A percentile compares a stretch with the other conserved stretches of the same genome.
These are phyloP conservation scores for Xestia sexstrigata DNA, from an alignment of 2,888 invertebrate genomes.

Conservation along the genomic window DNA sequence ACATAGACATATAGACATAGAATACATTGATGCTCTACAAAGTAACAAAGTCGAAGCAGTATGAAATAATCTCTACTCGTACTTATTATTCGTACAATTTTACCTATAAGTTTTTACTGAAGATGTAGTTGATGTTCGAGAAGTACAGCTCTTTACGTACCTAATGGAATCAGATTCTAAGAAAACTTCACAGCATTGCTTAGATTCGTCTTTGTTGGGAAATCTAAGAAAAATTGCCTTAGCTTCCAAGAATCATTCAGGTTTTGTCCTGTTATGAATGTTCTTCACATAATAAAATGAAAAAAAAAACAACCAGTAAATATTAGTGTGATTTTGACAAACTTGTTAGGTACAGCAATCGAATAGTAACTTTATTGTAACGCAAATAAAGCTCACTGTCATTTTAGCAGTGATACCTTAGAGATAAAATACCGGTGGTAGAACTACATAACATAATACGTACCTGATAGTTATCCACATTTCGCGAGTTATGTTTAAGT, in stretches of 20 bases:
- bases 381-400: neutral
- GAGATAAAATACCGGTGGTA: too few relatives aligned
- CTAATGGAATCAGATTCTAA: neutral
- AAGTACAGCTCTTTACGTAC: neutral
- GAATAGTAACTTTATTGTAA: neutral
- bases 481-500: too few relatives aligned
- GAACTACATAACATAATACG: too few relatives aligned
- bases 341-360: neutral
- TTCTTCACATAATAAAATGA: too few relatives aligned
- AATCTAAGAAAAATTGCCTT: neutral
- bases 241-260: neutral
- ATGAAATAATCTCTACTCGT: neutral
- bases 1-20: too few relatives aligned
- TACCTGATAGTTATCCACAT: too few relatives aligned
- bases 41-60: neutral
- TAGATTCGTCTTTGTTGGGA: constrained; percentile 3
- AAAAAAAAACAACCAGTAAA: neutral
- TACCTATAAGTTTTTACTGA: neutral
- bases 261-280: neutral
- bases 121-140: neutral
- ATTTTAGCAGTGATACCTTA: neutral
- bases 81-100: neutral
- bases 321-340: neutral
- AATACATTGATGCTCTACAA: too few relatives aligned
- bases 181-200: constrained; percentile 1